phyloP scores from a whole-genome alignment of 2,797 vertebrate species.

The Thripadectes ignobilis region DNA sequence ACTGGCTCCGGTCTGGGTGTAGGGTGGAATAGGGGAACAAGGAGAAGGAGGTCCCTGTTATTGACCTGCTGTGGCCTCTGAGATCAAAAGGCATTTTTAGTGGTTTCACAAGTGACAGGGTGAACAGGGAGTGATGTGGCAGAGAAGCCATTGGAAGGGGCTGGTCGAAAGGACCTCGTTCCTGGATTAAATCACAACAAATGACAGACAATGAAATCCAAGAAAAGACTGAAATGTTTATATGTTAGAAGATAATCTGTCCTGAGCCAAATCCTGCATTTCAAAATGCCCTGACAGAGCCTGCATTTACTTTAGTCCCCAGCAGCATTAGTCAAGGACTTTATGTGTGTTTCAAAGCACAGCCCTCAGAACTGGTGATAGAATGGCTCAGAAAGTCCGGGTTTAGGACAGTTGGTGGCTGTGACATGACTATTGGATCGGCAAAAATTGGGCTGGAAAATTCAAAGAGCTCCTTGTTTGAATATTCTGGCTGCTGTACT shows the following conservation, averaged over 20 bases:
- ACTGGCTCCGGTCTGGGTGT: background rate
- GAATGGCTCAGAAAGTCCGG: background rate
- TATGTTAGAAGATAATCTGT: conserved; percentile 39
- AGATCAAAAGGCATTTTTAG: conserved; percentile 22
- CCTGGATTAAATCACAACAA: conserved; percentile 51
- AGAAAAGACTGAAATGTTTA: conserved; percentile 14
- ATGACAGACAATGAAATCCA: conserved; percentile 15
- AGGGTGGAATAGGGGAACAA: background rate
- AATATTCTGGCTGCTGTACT: background rate
- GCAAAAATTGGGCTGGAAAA: background rate
- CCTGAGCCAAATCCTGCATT: conserved; percentile 50
- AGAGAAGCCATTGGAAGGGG: background rate
- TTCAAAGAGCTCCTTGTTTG: background rate
- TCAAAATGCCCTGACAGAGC: conserved; percentile 8
- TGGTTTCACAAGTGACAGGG: conserved; percentile 11
- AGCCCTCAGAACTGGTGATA: background rate
- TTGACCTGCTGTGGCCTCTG: background rate
- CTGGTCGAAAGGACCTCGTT: background rate
- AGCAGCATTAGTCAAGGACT: conserved; percentile 1
- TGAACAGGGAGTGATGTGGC: conserved; percentile 33
- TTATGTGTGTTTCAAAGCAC: conserved; percentile 17
- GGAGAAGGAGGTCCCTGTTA: background rate
- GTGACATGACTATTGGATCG: background rate
- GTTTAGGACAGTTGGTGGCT: background rate
- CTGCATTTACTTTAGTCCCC: conserved; percentile 1